Base-by-base conservation (phyloP, 2,113 vertebrate genomes). In the Leucopsar rothschildi region DNA sequence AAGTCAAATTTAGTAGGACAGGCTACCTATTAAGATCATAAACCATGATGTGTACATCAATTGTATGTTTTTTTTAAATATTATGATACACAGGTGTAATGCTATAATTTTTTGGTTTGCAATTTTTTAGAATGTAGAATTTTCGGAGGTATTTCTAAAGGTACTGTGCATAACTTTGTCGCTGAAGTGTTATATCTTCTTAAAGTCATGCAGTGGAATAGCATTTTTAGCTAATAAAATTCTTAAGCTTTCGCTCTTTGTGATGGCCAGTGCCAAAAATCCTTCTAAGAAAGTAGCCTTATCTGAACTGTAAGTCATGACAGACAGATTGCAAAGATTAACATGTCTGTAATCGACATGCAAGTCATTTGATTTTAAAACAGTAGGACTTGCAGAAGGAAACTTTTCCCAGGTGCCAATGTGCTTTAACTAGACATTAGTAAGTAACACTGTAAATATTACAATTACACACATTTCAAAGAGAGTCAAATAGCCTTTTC, bases 381-480 rank as follows among this genome's bases (percentile, higher is more conserved):
- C 25, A 77, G 86, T 31, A 86, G 20, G 70, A 78, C 40, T 49
- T 69, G 44, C 6, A 76, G 80, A 80, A 83, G 63, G 64, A 88
- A 94, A 86, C 47, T 81, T 87, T 60, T 95, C 80, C 78, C 59
- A 63, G 70, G 56, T 91, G 61, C 71, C 77, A 65, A 14, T 28
- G 37, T 71, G 28, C 40, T 92, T 95, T 53, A 77, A 92, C 94
- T 35, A 88, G 59, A 42, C 7, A 2, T 52, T 44, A 71, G 55
- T 50, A 86, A 21, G 49, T 44, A 86, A 63, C 2, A 1, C 13
- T 88, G 44, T n/a, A 94, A 88, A 85, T 76, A 72, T 89, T 95
- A 65, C 27, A 63, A 19, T 66, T 85, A 29, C 14, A 85, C 11
- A 63, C 12, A 28, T 93, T 88, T 95, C 89, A 96, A 95, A 97